Evolutionary conservation across 2,113 vertebrate species (phyloP), one percentile per base, ranked within the genome.

Genomic region (Oncorhynchus nerka): DNA sequence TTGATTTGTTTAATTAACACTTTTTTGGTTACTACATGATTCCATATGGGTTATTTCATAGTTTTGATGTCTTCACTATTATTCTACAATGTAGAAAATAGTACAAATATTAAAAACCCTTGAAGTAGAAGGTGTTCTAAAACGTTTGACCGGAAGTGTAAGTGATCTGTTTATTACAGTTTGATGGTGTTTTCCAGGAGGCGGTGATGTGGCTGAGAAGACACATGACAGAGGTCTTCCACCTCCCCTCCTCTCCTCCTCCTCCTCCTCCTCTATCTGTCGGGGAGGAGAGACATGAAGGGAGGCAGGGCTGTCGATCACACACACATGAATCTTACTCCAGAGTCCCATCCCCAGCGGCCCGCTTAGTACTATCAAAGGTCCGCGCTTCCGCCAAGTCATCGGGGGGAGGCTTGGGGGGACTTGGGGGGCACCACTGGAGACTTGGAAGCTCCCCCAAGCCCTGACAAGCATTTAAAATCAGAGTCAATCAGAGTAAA

Each of bases 401-500:
- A 76, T 19, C 30, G 32, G 12, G 12, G 11, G 32, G 39, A 3
- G 24, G 32, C 28, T 28, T 28, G 28, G 30, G 32, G 34, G 34
- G 5, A 34, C 32, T 32, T 32, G 39, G 9, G 9, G 39, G 13
- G 22, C n/a, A 39, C 9, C 16, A 55, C 51, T 55, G 51, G 51
- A 55, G 51, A 55, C 51, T 55, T 13, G 15, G 51, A 55, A 55
- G 49, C 20, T 26, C 30, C 4, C 20, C 39, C 62, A n/a, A 57
- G 22, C 1, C 70, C 57, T 45, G 68, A 68, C 68, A 19, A 24
- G 71, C 69, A 69, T 32, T 68, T 32, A 30, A 55, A 51, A 26
- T 75, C 55, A 59, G 26, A 70, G 69, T 62, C 68, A 75, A 80
- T 75, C 64, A 11, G 61, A 74, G 11, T 75, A 68, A 68, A 19